Evolutionary conservation across 2,888 invertebrate species (phyloP).

Genomic region (Chrysopilus asiliformis): DNA sequence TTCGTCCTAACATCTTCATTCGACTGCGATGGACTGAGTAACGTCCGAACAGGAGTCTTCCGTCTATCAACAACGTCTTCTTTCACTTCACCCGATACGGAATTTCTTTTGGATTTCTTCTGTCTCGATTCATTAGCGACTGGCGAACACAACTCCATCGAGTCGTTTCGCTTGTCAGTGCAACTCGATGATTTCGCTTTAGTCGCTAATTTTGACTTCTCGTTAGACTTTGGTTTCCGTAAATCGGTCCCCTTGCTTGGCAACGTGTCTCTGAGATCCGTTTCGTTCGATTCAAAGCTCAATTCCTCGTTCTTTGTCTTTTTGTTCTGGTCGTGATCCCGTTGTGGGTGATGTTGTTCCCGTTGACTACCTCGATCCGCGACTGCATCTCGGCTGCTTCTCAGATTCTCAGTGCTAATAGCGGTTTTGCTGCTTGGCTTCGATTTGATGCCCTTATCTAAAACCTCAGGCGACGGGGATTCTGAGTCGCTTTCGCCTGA

Average conservation of each 20-base stretch:
- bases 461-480: constrained; percentile 4
- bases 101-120: background rate
- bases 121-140: background rate
- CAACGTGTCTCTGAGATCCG: background rate
- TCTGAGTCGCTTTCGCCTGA: constrained; percentile 46
- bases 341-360: no score
- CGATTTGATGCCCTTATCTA: background rate
- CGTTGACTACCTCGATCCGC: background rate
- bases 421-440: background rate
- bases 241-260: background rate
- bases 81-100: background rate
- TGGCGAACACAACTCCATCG: background rate
- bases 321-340: no score
- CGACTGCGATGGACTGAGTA: background rate
- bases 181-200: no score
- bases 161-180: no score
- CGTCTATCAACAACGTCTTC: background rate
- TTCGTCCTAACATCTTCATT: background rate
- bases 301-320: background rate
- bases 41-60: background rate
- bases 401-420: background rate
- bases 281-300: background rate
- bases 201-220: no score
- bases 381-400: background rate
- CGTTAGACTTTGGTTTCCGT: no score